These are phyloP conservation scores for Phalanger gymnotis DNA, from an alignment of 2,797 vertebrate species.

Conservation along the genomic window DNA sequence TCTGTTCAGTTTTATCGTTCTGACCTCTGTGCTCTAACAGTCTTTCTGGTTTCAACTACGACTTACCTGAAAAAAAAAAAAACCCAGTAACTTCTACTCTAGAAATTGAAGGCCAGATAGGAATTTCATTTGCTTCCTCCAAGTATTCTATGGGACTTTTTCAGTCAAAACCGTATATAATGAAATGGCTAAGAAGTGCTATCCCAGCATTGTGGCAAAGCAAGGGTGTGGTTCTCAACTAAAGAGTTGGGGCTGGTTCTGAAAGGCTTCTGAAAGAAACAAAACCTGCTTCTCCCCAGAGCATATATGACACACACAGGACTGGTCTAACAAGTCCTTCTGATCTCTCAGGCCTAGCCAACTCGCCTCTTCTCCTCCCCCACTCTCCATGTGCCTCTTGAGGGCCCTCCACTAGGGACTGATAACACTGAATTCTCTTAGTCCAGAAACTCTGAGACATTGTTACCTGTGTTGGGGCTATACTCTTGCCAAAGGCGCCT, in stretches of 20 bases:
- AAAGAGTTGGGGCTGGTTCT: slow-evolving; percentile 42
- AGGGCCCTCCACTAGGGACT: slow-evolving; percentile 48
- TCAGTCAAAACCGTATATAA: slow-evolving; percentile 20
- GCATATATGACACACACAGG: slow-evolving; percentile 58
- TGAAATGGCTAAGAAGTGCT: slow-evolving; percentile 41
- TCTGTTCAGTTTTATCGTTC: neutral
- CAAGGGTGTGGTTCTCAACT: slow-evolving; percentile 67
- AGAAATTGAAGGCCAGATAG: slow-evolving; percentile 29
- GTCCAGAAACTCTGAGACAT: neutral
- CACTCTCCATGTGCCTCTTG: slow-evolving; percentile 59
- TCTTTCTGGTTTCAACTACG: slow-evolving; percentile 44
- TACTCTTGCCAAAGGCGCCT: neutral
- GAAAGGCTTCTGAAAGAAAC: slow-evolving; percentile 65
- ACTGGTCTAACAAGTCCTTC: slow-evolving; percentile 78
- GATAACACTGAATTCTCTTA: slow-evolving; percentile 47
- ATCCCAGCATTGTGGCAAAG: slow-evolving; percentile 53
- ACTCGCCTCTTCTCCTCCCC: slow-evolving; percentile 50
- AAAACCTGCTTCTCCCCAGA: slow-evolving; percentile 67
- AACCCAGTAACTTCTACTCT: neutral
- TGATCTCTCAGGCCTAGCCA: slow-evolving; percentile 50
- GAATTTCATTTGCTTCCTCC: slow-evolving; percentile 32
- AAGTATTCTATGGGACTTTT: slow-evolving; percentile 20
- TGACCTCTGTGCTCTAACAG: slow-evolving; percentile 19
- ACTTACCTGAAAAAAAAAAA: neutral
- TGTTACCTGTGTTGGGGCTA: slow-evolving; percentile 68